Conservation (phyloP, 2,113 vertebrate species). For the Saccopteryx bilineata region DNA sequence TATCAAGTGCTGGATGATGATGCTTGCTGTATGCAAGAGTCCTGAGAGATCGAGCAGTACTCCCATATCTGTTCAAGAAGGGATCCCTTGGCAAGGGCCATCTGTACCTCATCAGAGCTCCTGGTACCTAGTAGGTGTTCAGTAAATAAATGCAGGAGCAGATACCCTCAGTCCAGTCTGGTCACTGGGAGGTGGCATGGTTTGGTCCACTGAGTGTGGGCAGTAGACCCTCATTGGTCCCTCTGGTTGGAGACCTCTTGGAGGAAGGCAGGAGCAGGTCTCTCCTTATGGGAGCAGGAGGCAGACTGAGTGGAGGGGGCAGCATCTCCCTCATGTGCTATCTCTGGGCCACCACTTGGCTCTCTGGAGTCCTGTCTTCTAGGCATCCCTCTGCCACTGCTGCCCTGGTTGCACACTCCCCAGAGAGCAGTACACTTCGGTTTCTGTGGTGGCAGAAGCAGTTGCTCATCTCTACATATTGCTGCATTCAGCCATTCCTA, state of each 20-base stretch:
- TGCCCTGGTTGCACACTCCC: neutral
- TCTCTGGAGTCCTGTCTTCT: neutral
- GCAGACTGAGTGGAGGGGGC: neutral
- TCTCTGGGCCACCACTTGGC: neutral
- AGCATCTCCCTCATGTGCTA: neutral
- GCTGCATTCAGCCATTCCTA: neutral
- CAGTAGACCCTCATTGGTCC: neutral
- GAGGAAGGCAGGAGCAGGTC: neutral
- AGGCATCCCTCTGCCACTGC: neutral
- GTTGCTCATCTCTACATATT: neutral
- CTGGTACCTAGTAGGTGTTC: neutral
- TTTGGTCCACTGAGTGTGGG: neutral
- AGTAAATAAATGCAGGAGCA: neutral
- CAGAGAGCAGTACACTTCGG: neutral
- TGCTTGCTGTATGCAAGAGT: neutral
- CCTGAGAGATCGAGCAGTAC: neutral
- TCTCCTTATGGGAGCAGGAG: neutral
- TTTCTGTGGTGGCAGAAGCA: slow-evolving; percentile 1
- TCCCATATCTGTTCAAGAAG: neutral
- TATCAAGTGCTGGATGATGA: neutral
- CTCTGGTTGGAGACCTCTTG: neutral
- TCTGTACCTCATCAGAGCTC: neutral
- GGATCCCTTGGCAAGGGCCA: neutral
- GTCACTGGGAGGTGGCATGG: neutral
- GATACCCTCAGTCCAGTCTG: neutral